phyloP scores from a whole-genome alignment of 2,888 invertebrate genomes.

The Eueremaeus valkanovi region DNA sequence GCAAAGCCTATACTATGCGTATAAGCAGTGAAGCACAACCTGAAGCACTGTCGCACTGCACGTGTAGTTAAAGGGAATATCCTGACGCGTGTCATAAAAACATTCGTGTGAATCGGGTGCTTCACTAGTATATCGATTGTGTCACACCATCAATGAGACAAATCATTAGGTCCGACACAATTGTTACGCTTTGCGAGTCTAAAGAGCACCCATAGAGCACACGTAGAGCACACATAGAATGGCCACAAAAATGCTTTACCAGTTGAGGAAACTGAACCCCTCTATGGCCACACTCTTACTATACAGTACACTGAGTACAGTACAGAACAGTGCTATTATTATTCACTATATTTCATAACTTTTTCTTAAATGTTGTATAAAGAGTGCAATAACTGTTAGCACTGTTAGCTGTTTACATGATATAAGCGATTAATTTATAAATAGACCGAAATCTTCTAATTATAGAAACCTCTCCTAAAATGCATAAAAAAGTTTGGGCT shows the following conservation, averaged over 20 bases:
- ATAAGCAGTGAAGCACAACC: neutral
- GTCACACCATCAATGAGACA: constrained; percentile 27
- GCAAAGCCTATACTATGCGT: constrained; percentile 4
- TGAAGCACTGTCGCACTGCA: neutral
- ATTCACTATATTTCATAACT: neutral
- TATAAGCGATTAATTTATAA: neutral
- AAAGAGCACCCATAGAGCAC: too few relatives aligned
- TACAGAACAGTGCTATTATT: too few relatives aligned
- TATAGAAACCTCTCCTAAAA: neutral
- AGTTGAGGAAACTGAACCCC: neutral
- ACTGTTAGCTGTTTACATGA: neutral
- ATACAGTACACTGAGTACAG: too few relatives aligned
- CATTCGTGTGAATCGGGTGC: constrained; percentile 11
- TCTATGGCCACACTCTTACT: too few relatives aligned
- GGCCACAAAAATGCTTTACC: too few relatives aligned
- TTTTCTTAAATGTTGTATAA: neutral
- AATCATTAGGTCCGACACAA: constrained; percentile 33
- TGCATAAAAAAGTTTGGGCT: neutral
- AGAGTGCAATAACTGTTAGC: neutral
- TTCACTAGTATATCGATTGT: neutral
- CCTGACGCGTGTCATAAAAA: constrained; percentile 24
- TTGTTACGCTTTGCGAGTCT: constrained; percentile 17
- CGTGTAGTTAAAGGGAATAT: neutral
- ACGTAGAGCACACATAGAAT: too few relatives aligned
- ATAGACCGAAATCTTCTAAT: neutral